Evolutionary conservation across 92 coral and sea anemone species (phyloP).

Genomic region (Phenganax stokvisi): DNA sequence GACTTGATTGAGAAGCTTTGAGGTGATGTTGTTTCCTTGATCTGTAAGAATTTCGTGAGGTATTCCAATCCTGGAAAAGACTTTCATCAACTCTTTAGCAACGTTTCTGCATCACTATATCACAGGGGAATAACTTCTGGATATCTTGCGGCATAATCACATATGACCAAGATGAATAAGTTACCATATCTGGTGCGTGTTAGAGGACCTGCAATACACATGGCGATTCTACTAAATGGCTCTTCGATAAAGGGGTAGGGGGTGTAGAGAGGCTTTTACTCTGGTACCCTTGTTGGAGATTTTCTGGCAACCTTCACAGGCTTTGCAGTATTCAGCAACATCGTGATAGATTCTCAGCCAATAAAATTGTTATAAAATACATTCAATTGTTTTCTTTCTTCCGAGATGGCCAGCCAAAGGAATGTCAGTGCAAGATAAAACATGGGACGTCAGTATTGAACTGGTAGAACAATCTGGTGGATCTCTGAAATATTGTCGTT

Average conservation of each 20-base stretch:
- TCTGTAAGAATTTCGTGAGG: conserved; percentile 52
- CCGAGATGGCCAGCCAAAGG: conserved; percentile 46
- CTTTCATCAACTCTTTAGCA: conserved; percentile 51
- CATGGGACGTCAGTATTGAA: not conserved
- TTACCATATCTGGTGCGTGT: conserved; percentile 46
- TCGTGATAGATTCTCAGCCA: conserved; percentile 44
- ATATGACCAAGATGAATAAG: conserved; percentile 48
- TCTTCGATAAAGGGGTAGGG: not conserved
- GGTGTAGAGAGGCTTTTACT: no score
- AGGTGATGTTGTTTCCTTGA: conserved; percentile 45
- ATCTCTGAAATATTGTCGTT: not conserved
- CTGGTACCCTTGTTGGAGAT: no score
- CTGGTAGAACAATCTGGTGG: conserved; percentile 29
- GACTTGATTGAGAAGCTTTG: conserved; percentile 39
- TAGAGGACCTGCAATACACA: conserved; percentile 48
- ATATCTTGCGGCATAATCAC: conserved; percentile 50
- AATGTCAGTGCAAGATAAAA: conserved; percentile 29
- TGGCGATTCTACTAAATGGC: conserved; percentile 55
- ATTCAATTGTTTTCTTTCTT: conserved; percentile 27
- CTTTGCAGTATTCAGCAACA: conserved; percentile 33
- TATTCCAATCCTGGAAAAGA: conserved; percentile 42
- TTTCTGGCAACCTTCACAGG: conserved; percentile 38
- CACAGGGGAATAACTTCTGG: conserved; percentile 53
- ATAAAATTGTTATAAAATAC: conserved; percentile 30
- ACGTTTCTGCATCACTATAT: conserved; percentile 28